Evolutionary conservation across 2,113 vertebrate species (phyloP).

Genomic region (Galbula dea): DNA sequence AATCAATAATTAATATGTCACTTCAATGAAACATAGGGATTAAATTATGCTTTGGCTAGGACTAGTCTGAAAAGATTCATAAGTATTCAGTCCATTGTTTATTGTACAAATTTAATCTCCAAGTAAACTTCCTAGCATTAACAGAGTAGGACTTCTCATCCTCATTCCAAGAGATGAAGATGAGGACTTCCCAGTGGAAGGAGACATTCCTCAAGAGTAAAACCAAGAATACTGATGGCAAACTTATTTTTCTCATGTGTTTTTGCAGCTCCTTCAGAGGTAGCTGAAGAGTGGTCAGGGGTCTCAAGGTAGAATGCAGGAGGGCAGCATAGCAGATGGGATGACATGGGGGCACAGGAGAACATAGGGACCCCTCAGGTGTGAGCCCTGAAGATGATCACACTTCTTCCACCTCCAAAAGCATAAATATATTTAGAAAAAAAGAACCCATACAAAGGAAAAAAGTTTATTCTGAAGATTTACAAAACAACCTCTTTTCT

Average conservation of each 20-base stretch:
- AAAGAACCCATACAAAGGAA: background rate
- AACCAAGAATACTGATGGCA: background rate
- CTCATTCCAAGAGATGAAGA: too few relatives aligned
- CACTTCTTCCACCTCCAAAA: background rate
- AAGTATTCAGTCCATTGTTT: constrained; percentile 7
- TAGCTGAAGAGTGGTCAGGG: background rate
- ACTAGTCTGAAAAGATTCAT: background rate
- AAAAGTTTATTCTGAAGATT: background rate
- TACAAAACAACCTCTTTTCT: background rate
- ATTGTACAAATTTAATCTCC: constrained; percentile 1
- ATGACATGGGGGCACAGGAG: too few relatives aligned
- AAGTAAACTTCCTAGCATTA: background rate
- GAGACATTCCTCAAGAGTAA: background rate
- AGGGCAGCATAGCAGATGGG: accelerated
- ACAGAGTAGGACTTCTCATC: background rate
- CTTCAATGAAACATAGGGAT: constrained; percentile 52
- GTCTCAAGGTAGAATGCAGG: accelerated
- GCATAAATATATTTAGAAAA: background rate
- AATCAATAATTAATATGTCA: constrained; percentile 77
- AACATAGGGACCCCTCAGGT: accelerated
- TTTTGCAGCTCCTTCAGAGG: background rate
- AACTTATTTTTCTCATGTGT: background rate
- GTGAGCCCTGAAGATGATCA: background rate
- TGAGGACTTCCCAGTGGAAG: background rate
- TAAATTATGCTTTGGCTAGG: constrained; percentile 50